phyloP scores from a whole-genome alignment of 92 coral and sea anemone genomes.

The Hydrozoanthus gracilis region DNA sequence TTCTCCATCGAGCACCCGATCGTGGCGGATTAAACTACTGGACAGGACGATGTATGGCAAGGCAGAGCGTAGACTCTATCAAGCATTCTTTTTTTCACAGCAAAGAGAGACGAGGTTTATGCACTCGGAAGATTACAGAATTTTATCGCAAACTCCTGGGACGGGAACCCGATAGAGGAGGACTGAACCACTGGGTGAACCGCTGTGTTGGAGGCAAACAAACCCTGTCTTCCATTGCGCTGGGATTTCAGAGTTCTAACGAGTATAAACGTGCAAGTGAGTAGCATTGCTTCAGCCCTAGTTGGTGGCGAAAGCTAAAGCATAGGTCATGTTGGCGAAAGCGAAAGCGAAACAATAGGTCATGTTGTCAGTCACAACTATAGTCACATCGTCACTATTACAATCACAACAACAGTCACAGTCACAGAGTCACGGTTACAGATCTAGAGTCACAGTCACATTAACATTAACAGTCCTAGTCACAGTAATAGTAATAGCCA shows the following conservation, averaged over 20 bases:
- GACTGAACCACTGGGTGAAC: conserved; percentile 32
- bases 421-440: background rate
- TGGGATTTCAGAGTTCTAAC: conserved; percentile 4
- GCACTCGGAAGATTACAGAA: conserved; percentile 32
- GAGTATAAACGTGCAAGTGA: background rate
- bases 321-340: background rate
- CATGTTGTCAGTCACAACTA: background rate
- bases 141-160: conserved; percentile 44
- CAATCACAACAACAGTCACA: background rate
- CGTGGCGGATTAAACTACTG: background rate
- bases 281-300: too few relatives aligned
- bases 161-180: conserved; percentile 35
- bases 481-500: background rate
- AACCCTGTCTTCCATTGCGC: conserved; percentile 40
- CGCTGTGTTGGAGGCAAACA: conserved; percentile 36
- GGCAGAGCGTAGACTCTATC: background rate
- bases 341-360: background rate
- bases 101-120: conserved; percentile 32
- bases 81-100: conserved; percentile 12
- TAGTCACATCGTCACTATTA: background rate
- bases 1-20: conserved; percentile 38
- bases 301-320: too few relatives aligned
- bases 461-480: background rate
- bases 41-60: conserved; percentile 13
- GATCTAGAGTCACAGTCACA: background rate